Evolutionary conservation across 1,140 invertebrate genomes (phyloP), one percentile per base, ranked within the genome.

Genomic region (Heliothis virescens): DNA sequence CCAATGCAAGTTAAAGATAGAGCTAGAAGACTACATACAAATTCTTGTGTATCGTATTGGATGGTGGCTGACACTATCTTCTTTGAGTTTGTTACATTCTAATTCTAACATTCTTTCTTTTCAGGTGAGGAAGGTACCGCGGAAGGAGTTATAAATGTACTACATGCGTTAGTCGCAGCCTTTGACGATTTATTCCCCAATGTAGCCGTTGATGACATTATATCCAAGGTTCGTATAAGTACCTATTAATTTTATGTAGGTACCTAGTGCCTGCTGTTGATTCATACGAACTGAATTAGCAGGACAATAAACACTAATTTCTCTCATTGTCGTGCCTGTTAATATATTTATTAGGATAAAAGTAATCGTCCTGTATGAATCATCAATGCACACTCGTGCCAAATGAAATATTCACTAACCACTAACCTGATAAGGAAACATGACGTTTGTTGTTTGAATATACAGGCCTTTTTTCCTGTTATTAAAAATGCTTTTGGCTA

Each of bases 101-200:
- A 41, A 41, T n/a, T n/a, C n/a, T n/a, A 5, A 72, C n/a, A n/a
- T n/a, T n/a, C n/a, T 77, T 57, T 76, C 62, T 78, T 83, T 90
- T 77, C 82, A 95, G 94, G 94, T 67, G 94, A 95, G 79, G 94
- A 95, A 80, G 91, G 91, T 16, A 86, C 90, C 59, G 88, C 91
- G 13, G 94, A 95, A 83, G 94, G 94, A 41, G 93, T 95, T 76
- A 87, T 94, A 50, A 95, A 95, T 88, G 92, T 90, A 15, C 90
- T 95, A 72, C 92, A 94, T 81, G 94, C 94, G 34, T 81, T 95
- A 5, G 89, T 88, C 12, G 94, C 92, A 3, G 94, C 92, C 12
- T 94, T 95, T 83, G 94, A 95, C 75, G 93, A 95, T 82, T 87
- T 95, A 82, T 95, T 93, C 83, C 94, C 94, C 53, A 94, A 94